Conservation (phyloP, 2,888 invertebrate genomes). For the Morpho deidamia region DNA sequence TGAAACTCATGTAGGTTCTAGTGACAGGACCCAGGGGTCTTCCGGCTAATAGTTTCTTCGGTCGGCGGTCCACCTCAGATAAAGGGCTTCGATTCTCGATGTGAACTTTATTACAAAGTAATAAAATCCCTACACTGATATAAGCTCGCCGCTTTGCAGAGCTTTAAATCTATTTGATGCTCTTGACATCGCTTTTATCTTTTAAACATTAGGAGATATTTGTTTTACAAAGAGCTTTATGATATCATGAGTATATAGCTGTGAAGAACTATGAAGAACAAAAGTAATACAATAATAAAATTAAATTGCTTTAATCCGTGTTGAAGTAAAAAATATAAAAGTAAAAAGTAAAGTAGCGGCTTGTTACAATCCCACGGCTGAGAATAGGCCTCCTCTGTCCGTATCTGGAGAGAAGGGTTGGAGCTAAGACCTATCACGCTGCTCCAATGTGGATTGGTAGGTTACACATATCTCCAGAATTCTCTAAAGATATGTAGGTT, state of each 20-base stretch:
- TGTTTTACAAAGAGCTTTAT: constrained; percentile 6
- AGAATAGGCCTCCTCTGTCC: too few species aligned
- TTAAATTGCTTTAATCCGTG: too few species aligned
- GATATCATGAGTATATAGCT: not conserved
- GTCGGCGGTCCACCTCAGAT: constrained; percentile 34
- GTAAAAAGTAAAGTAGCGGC: too few species aligned
- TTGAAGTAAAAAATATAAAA: too few species aligned
- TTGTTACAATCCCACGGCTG: too few species aligned
- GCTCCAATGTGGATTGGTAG: too few species aligned
- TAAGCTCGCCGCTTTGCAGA: constrained; percentile 22
- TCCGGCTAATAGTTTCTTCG: constrained; percentile 50
- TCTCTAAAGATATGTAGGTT: too few species aligned
- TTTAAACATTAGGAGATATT: constrained; percentile 18
- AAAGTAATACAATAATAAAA: too few species aligned
- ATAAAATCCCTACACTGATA: constrained; percentile 35
- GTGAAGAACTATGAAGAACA: too few species aligned
- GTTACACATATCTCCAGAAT: too few species aligned
- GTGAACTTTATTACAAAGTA: constrained; percentile 39
- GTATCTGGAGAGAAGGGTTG: too few species aligned
- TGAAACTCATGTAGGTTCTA: constrained; percentile 24
- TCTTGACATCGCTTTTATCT: constrained; percentile 50
- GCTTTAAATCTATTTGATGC: constrained; percentile 46
- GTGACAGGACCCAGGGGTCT: constrained; percentile 41
- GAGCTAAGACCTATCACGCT: too few species aligned
- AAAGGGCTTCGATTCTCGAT: constrained; percentile 36